phyloP scores from a whole-genome alignment of 2,113 vertebrate species.

The Leptosomus discolor region DNA sequence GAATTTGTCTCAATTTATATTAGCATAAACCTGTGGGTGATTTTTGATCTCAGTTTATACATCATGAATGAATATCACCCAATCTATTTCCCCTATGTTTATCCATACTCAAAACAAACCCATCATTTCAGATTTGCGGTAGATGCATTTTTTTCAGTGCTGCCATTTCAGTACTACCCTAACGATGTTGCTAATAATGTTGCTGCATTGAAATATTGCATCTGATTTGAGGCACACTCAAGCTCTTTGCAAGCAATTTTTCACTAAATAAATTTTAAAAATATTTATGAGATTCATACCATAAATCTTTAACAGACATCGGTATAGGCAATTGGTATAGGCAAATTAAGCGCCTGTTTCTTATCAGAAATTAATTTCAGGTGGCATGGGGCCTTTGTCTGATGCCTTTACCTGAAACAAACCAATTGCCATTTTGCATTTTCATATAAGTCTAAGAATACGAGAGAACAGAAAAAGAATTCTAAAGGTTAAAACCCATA shows the following conservation, averaged over 20 bases:
- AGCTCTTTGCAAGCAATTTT: background rate
- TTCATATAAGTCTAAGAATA: background rate
- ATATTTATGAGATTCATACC: background rate
- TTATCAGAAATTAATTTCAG: background rate
- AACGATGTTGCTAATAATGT: background rate
- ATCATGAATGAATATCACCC: background rate
- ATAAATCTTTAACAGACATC: background rate
- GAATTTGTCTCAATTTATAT: background rate
- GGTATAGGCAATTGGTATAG: background rate
- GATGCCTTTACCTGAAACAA: background rate
- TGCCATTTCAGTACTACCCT: slow-evolving; percentile 5
- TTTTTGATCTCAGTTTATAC: background rate
- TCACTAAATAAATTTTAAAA: background rate
- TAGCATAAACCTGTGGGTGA: background rate
- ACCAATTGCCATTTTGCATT: background rate
- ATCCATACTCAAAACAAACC: slow-evolving; percentile 18
- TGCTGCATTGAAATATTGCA: background rate
- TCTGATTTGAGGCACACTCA: background rate
- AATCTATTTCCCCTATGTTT: background rate
- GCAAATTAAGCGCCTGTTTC: background rate
- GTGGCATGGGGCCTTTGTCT: background rate
- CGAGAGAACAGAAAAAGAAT: background rate
- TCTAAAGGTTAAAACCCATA: slow-evolving; percentile 7
- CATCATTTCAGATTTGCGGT: background rate
- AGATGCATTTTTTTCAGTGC: slow-evolving; percentile 1